Conservation (phyloP, 2,888 invertebrate species). For the Synergus gifuensis region DNA sequence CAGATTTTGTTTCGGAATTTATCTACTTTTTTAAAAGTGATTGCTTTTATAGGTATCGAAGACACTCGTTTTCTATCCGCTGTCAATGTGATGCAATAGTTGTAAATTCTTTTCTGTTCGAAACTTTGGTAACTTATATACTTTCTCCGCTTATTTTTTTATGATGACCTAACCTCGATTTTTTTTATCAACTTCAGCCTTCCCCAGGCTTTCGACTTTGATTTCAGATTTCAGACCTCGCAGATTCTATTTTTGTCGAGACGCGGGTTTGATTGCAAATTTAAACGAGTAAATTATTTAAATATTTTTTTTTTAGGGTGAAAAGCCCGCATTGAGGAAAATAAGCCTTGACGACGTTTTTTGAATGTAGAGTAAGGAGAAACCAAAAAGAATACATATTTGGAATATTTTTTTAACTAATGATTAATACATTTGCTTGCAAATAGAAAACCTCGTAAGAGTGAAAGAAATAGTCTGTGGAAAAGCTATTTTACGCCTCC, state of each 20-base stretch:
- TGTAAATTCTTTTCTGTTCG: too few species aligned
- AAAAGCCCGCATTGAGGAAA: not conserved
- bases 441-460: too few species aligned
- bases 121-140: too few species aligned
- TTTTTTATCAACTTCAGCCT: not conserved
- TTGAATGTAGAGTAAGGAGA: constrained; percentile 14
- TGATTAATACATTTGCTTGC: too few species aligned
- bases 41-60: not conserved
- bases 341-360: not conserved
- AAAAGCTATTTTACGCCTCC: too few species aligned
- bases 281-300: not conserved
- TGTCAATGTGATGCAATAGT: too few species aligned
- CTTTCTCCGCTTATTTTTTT: too few species aligned
- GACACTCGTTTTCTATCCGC: too few species aligned
- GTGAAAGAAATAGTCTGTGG: too few species aligned
- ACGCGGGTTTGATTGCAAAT: not conserved
- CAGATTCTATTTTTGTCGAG: not conserved
- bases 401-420: not conserved
- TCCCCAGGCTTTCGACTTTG: too few species aligned
- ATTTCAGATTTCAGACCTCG: not conserved
- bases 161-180: not conserved
- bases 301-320: not conserved
- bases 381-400: not conserved
- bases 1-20: not conserved
- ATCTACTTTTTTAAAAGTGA: not conserved